Conservation (phyloP, 2,888 invertebrate genomes). For the Ryuthela nishihirai region DNA sequence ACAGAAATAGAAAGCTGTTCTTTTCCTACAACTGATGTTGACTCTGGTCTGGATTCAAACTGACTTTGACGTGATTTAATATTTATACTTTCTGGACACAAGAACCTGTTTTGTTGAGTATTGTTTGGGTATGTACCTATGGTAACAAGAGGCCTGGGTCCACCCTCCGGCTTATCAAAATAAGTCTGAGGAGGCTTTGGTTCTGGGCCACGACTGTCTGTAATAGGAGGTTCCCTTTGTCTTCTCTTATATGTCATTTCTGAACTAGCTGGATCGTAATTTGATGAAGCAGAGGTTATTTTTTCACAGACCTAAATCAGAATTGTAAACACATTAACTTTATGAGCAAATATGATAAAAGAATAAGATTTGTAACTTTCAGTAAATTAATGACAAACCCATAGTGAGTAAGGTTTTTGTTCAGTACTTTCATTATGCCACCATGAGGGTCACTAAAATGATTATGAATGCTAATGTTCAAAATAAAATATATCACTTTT, state of each 20-base stretch:
- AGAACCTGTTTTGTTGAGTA: constrained; percentile 2
- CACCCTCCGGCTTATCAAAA: background rate
- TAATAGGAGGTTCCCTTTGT: constrained; percentile 1
- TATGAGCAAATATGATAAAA: no score
- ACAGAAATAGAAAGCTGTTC: background rate
- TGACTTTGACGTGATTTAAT: background rate
- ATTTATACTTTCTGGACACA: background rate
- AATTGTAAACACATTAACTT: no score
- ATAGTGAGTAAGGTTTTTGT: no score
- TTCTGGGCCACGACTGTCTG: constrained; percentile 1
- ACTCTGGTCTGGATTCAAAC: background rate
- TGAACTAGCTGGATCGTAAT: no score
- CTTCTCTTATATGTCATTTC: background rate
- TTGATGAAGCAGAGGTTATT: no score
- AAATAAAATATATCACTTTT: no score
- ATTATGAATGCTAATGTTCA: no score
- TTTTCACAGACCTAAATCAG: no score
- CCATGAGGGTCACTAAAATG: no score
- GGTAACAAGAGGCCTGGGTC: constrained; percentile 6
- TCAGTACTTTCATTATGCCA: no score
- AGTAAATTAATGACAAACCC: no score
- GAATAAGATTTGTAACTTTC: no score
- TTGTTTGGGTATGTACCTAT: constrained; percentile 11
- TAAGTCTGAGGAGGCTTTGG: constrained; percentile 5
- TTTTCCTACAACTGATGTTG: background rate